Percentiles rank a stretch among this genome's conserved stretches.
These are phyloP conservation scores for Okamejei kenojei DNA, from an alignment of 2,797 vertebrate species.

Conservation along the genomic window DNA sequence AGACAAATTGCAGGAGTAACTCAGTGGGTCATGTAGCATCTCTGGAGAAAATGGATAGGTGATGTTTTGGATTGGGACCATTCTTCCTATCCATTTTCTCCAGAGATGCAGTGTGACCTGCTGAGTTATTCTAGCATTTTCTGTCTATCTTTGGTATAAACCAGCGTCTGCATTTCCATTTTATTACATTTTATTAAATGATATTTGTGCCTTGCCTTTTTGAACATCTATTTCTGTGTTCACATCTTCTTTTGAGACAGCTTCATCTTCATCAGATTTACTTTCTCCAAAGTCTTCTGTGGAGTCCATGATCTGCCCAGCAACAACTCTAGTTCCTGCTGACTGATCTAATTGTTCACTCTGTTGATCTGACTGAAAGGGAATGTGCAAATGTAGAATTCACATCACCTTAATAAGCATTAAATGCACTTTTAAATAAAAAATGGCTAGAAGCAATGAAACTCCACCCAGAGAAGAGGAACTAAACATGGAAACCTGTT, in stretches of 20 bases:
- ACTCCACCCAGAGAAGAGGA: not conserved
- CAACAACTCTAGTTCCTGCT: constrained; percentile 57
- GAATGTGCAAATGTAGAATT: not conserved
- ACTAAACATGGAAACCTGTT: too few relatives aligned
- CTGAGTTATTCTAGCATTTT: too few relatives aligned
- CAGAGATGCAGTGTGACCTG: too few relatives aligned
- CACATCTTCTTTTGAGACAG: not conserved
- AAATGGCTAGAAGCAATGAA: too few relatives aligned
- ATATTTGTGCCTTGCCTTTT: not conserved
- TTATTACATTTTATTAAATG: not conserved
- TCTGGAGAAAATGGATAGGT: too few relatives aligned
- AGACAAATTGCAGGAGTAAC: too few relatives aligned
- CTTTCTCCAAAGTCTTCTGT: not conserved
- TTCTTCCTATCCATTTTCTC: too few relatives aligned
- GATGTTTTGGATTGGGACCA: too few relatives aligned
- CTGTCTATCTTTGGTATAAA: too few relatives aligned
- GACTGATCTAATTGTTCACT: constrained; percentile 60
- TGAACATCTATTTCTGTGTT: not conserved
- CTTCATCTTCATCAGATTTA: not conserved
- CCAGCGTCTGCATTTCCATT: too few relatives aligned
- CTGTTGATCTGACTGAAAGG: not conserved
- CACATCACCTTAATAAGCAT: not conserved
- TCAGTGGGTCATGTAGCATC: too few relatives aligned
- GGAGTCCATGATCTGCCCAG: constrained; percentile 56
- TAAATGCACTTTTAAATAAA: not conserved